Evolutionary conservation across 2,888 invertebrate genomes (phyloP), one percentile per base, ranked within the genome.

Genomic region (Cordilura impudica): DNA sequence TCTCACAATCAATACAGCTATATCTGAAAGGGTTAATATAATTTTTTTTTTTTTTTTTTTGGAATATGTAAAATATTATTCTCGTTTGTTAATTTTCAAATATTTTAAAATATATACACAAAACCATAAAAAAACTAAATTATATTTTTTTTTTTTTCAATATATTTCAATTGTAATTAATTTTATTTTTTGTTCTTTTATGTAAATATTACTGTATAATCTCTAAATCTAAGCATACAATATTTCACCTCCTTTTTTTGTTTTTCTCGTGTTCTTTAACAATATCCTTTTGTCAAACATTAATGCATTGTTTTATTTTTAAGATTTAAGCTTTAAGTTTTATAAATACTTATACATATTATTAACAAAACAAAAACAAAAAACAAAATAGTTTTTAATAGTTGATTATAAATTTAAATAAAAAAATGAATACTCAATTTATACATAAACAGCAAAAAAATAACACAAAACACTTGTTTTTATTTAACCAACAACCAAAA

Each of bases 401-500:
- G 81, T 78, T 81, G 70, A 77, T 79, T 74, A 79, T 65, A 60
- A 74, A 71, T 53, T 75, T 67, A 66, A 81, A 51, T 43, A 66
- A 39, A 76, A 61, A 49, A 65, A 71, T 56, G 63, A 61, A 78
- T 73, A 75, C 53, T 61, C 75, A 76, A 71, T 71, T 71, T 75
- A 75, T 75, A 75, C 74, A 71, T 61, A 71, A 75, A 79, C 74
- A 65, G 76, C 80, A 81, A 71, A 35, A 63, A 67, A 56, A 65
- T 65, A 66, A 69, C 60, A 72, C 66, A 58, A 79, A 71, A 78
- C 82, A 75, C 75, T 82, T 86, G 86, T 86, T 86, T 86, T 87
- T 85, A 87, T 87, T 87, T 87, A 83, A 83, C 84, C 45, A 26
- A 29, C 2, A 26, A 6, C 31, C 10, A 56, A 56, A 26, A 29